These are phyloP conservation scores for Heteromormyrus szaboi DNA, from an alignment of 2,797 vertebrate genomes.

Conservation along the genomic window DNA sequence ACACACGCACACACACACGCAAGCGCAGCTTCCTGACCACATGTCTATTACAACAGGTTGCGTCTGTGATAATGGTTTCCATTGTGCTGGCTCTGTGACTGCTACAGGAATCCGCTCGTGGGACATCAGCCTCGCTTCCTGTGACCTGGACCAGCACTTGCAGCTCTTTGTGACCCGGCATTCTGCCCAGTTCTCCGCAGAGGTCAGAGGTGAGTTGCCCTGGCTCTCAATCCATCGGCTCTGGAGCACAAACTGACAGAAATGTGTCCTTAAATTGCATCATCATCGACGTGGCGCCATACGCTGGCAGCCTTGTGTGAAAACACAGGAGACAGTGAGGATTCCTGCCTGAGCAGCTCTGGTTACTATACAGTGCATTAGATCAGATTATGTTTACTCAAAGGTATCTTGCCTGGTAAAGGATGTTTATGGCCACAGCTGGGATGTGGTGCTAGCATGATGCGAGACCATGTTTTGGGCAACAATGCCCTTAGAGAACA, in stretches of 20 bases:
- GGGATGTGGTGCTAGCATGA: background rate
- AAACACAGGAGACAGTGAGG: background rate
- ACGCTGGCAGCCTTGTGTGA: background rate
- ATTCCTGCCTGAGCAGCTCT: background rate
- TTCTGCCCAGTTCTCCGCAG: constrained; percentile 90
- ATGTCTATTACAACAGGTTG: background rate
- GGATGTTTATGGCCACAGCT: background rate
- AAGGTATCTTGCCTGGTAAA: background rate
- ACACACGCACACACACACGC: background rate
- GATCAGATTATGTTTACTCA: background rate
- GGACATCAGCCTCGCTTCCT: constrained; percentile 71
- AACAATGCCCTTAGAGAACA: background rate
- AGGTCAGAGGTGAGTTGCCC: constrained; percentile 84
- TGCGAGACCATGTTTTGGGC: background rate
- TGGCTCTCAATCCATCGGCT: background rate
- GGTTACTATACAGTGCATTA: background rate
- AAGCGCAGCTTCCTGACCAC: background rate
- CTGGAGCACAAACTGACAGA: background rate
- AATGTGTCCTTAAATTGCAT: background rate
- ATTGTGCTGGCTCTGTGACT: background rate
- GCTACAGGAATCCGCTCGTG: constrained; percentile 83
- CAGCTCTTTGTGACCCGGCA: constrained; percentile 85
- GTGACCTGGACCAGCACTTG: constrained; percentile 82
- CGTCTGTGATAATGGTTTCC: background rate
- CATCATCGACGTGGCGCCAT: background rate